These are phyloP conservation scores for Ambastaia sidthimunki DNA, from an alignment of 2,797 vertebrate genomes.

Conservation along the genomic window DNA sequence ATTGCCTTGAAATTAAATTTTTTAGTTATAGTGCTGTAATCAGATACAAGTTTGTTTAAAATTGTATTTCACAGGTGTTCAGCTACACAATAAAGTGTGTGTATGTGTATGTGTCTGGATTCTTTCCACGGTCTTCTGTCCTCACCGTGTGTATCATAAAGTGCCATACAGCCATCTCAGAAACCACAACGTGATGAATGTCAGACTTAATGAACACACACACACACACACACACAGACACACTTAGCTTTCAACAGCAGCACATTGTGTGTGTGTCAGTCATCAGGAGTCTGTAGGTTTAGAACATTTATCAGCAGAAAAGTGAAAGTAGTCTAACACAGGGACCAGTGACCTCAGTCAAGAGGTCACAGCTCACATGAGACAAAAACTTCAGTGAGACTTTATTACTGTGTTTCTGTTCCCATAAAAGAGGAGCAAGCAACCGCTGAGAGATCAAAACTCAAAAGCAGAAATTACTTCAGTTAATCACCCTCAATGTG, in stretches of 20 bases:
- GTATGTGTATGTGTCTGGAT: no score
- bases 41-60: no score
- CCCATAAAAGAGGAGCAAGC: neutral
- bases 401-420: neutral
- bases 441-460: neutral
- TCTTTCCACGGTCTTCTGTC: no score
- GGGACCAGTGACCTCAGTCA: neutral
- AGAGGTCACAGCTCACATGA: slow-evolving; percentile 3
- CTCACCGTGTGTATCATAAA: no score
- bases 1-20: no score
- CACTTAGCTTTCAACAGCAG: slow-evolving; percentile 22
- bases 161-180: no score
- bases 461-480: neutral
- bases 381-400: neutral
- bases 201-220: no score
- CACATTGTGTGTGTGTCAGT: slow-evolving; percentile 23
- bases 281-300: slow-evolving; percentile 1
- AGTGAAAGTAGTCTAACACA: slow-evolving; percentile 6
- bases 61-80: no score
- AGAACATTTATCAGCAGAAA: slow-evolving; percentile 6
- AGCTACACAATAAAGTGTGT: no score
- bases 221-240: neutral
- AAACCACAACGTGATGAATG: no score
- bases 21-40: no score
- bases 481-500: neutral